Base-by-base conservation (phyloP, 2,888 invertebrate species). In the Chrysotoxum bicinctum region DNA sequence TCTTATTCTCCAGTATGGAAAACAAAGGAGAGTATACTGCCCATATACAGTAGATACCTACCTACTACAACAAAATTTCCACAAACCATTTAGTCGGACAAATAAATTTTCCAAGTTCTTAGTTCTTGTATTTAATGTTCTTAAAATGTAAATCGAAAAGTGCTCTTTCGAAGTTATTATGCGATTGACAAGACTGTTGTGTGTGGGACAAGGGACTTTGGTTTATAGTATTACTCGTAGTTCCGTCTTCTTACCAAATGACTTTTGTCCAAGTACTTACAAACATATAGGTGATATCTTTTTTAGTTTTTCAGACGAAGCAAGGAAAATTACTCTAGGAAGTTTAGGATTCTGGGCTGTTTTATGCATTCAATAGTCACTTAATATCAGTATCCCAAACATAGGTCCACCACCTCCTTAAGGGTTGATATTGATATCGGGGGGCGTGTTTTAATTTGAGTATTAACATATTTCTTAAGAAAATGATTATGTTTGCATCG, bases 111-210 rank as follows among this genome's bases (percentile, higher is more conserved):
- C 16, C 66, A 76, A 82, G 32, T 82, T 82, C 72, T 82, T 66
- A 82, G 66, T 76, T 82, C 82, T 76, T 82, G 82, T 82, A 66
- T 82, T 82, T 76, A 82, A 82, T 82, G 82, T 82, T 76, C 82
- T 77, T 82, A 76, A 82, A 72, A 82, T 82, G 82, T 82, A 82
- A 82, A 82, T 82, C 82, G 82, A 76, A 82, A 82, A 82, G 64
- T 72, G 52, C n/a, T n/a, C 82, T 82, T 82, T 82, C 66, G 58
- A 82, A 82, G 82, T 72, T 82, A 72, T 76, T 66, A 82, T 45
- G 43, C 82, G 76, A 82, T 82, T 82, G 82, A 68, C 76, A 76
- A 72, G n/a, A n/a, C n/a, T n/a, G n/a, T n/a, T 66, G 56, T 52
- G 76, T 72, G 45, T 72, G 82, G 45, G 76, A 64, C 68, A 75